Percentiles rank a stretch among this genome's conserved stretches.
Evolutionary conservation across 2,113 vertebrate species (phyloP).

Genomic region (Chaetura pelagica): DNA sequence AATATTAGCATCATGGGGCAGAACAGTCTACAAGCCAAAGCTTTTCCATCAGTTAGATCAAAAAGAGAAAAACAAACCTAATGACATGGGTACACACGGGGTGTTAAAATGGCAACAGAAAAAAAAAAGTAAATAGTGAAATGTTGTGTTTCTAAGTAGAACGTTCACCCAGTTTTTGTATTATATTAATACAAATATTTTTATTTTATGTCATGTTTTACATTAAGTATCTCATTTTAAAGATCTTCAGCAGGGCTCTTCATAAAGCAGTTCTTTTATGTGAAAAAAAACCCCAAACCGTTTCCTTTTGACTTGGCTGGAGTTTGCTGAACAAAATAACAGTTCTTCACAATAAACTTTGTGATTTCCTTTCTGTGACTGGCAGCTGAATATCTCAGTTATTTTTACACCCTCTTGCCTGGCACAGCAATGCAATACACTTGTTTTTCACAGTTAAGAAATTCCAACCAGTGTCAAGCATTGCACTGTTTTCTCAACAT

Average conservation of each 20-base stretch:
- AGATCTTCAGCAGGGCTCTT: not conserved
- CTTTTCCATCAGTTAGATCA: not conserved
- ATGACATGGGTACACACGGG: not conserved
- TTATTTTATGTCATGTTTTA: not conserved
- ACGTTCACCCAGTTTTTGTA: not conserved
- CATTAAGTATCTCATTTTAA: not conserved
- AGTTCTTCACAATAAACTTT: not conserved
- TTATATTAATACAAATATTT: not conserved
- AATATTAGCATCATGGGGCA: not conserved
- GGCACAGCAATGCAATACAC: not conserved
- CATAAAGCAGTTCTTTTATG: not conserved
- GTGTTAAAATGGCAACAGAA: not conserved
- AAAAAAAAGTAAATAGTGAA: not conserved
- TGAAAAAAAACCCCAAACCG: not conserved
- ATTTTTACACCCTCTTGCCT: not conserved
- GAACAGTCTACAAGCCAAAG: not conserved
- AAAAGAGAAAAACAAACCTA: not conserved
- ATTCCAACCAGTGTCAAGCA: not conserved
- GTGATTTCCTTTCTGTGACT: not conserved
- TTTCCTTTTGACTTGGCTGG: not conserved
- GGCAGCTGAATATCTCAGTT: not conserved
- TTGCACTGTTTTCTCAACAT: not conserved
- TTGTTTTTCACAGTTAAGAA: not conserved
- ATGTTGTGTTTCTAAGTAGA: not conserved
- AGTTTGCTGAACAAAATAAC: not conserved